Percentiles rank a stretch among this genome's conserved stretches.
Evolutionary conservation across 2,113 vertebrate species (phyloP).

Genomic region (Pomatostomus ruficeps): DNA sequence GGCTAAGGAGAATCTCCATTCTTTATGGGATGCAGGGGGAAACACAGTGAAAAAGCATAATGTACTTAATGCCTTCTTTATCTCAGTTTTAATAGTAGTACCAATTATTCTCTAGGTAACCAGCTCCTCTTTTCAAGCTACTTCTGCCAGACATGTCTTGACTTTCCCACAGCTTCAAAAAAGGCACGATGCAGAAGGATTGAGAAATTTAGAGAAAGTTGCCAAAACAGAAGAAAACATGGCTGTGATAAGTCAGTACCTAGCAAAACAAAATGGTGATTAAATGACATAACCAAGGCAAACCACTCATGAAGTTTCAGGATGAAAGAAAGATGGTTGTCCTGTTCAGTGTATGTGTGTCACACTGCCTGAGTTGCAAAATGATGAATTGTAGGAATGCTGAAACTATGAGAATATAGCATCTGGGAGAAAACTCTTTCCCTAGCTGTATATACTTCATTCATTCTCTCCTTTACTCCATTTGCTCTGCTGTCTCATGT

Average conservation of each 20-base stretch:
- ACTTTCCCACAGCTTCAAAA: background rate
- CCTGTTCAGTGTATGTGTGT: background rate
- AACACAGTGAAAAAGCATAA: background rate
- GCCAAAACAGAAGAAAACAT: background rate
- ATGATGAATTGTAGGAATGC: background rate
- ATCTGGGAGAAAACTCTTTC: background rate
- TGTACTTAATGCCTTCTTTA: background rate
- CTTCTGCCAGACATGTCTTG: background rate
- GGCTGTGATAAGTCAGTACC: background rate
- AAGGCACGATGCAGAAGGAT: background rate
- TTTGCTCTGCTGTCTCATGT: background rate
- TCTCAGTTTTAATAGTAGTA: background rate
- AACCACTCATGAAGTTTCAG: background rate
- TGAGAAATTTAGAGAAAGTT: background rate
- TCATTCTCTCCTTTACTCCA: background rate
- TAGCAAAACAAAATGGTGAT: background rate
- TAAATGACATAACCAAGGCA: background rate
- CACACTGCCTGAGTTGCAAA: background rate
- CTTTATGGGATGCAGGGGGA: background rate
- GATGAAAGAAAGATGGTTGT: background rate
- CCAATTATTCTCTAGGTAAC: background rate
- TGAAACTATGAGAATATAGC: background rate
- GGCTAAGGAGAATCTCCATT: background rate
- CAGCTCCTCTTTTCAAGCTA: background rate
- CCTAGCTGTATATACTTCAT: background rate